Conservation (phyloP, 2,888 invertebrate genomes). For the Himalopsyche japonica region DNA sequence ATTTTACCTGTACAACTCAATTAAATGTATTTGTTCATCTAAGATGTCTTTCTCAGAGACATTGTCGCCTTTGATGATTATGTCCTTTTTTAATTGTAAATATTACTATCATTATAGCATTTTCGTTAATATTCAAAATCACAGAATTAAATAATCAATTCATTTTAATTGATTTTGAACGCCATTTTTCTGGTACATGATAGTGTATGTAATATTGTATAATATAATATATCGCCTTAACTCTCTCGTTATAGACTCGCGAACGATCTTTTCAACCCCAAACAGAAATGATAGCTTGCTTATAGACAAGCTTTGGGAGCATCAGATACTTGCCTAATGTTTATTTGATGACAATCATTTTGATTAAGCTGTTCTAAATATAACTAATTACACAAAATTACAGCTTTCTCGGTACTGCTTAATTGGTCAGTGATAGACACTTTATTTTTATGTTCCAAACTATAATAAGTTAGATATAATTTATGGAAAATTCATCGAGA, state of each 20-base stretch:
- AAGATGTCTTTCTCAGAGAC: too few relatives aligned
- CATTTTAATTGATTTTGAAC: too few relatives aligned
- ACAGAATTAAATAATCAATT: too few relatives aligned
- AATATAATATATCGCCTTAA: not conserved
- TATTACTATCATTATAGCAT: too few relatives aligned
- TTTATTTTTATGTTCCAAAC: not conserved
- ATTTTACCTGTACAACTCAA: too few relatives aligned
- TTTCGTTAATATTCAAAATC: too few relatives aligned
- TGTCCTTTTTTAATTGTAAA: too few relatives aligned
- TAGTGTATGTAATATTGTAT: too few relatives aligned
- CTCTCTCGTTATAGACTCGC: not conserved
- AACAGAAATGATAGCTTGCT: not conserved
- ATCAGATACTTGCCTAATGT: not conserved
- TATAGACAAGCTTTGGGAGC: not conserved
- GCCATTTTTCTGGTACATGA: too few relatives aligned
- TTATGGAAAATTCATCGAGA: not conserved
- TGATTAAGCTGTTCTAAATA: not conserved
- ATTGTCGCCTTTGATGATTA: too few relatives aligned
- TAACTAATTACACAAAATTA: not conserved
- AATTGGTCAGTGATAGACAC: not conserved
- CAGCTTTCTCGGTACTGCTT: not conserved
- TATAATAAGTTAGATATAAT: not conserved
- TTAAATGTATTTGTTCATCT: too few relatives aligned
- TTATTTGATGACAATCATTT: not conserved
- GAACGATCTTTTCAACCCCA: not conserved